phyloP scores from a whole-genome alignment of 2,797 vertebrate genomes.

The Coregonus sp. region DNA sequence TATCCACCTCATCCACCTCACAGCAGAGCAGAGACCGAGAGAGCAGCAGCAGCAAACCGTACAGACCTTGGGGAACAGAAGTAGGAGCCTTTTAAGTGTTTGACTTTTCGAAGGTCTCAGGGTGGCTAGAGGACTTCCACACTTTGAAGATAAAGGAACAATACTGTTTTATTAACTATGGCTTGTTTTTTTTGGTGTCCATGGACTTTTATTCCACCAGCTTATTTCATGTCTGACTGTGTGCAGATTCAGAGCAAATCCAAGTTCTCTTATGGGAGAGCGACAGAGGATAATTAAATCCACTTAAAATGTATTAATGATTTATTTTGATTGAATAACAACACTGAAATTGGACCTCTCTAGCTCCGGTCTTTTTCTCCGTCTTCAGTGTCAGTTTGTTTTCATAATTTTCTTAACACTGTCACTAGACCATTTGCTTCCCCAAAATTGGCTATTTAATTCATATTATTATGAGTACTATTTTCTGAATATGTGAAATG shows the following conservation, averaged over 20 bases:
- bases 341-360: background rate
- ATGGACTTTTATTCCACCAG: background rate
- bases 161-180: slow-evolving; percentile 2
- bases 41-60: slow-evolving; percentile 76
- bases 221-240: background rate
- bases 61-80: slow-evolving; percentile 93
- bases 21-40: slow-evolving; percentile 23
- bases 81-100: slow-evolving; percentile 57
- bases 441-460: background rate
- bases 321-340: slow-evolving; percentile 25
- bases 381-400: background rate
- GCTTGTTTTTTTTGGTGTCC: background rate
- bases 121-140: no score
- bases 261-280: background rate
- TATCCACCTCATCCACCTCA: slow-evolving; percentile 65
- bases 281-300: background rate
- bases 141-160: background rate
- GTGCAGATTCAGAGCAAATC: background rate
- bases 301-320: background rate
- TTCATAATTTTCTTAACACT: background rate
- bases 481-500: background rate
- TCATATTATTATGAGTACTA: no score
- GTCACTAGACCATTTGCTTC: slow-evolving; percentile 5
- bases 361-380: background rate
- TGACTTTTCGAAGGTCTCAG: background rate